A percentile compares a stretch with the other conserved stretches of the same genome.
phyloP scores from a whole-genome alignment of 2,888 invertebrate genomes.

The Gastrophysa polygoni region DNA sequence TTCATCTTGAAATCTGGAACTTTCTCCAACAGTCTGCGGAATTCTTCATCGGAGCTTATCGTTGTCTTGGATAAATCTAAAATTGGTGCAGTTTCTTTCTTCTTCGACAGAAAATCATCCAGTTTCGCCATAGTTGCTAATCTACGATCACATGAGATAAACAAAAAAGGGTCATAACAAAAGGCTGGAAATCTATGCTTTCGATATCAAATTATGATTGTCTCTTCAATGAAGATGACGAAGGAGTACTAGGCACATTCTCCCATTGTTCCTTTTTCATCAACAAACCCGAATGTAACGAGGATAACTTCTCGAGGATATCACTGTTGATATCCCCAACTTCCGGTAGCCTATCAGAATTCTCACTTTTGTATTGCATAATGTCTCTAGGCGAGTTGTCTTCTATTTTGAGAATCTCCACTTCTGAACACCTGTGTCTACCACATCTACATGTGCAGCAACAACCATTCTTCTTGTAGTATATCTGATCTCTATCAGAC shows the following conservation, averaged over 20 bases:
- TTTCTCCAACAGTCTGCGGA: conserved; percentile 80
- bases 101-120: conserved; percentile 84
- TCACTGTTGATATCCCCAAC: conserved; percentile 41
- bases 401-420: conserved; percentile 53
- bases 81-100: conserved; percentile 83
- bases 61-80: conserved; percentile 83
- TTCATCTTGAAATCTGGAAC: conserved; percentile 90
- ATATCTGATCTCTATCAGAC: conserved; percentile 60
- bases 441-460: conserved; percentile 55
- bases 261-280: conserved; percentile 64
- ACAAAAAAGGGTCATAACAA: neutral
- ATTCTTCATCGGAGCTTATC: conserved; percentile 81
- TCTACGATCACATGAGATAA: neutral
- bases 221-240: conserved; percentile 26
- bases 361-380: conserved; percentile 16
- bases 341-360: conserved; percentile 33
- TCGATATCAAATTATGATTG: conserved; percentile 18
- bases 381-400: conserved; percentile 40
- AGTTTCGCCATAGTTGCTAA: conserved; percentile 65
- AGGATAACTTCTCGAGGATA: conserved; percentile 54
- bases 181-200: conserved; percentile 18
- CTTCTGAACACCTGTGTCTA: conserved; percentile 53
- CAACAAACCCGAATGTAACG: conserved; percentile 59
- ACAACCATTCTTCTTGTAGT: conserved; percentile 46
- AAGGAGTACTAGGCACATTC: conserved; percentile 46